These are phyloP conservation scores for Cercopithecus neglectus DNA, from an alignment of 2,797 vertebrate species.

Conservation along the genomic window DNA sequence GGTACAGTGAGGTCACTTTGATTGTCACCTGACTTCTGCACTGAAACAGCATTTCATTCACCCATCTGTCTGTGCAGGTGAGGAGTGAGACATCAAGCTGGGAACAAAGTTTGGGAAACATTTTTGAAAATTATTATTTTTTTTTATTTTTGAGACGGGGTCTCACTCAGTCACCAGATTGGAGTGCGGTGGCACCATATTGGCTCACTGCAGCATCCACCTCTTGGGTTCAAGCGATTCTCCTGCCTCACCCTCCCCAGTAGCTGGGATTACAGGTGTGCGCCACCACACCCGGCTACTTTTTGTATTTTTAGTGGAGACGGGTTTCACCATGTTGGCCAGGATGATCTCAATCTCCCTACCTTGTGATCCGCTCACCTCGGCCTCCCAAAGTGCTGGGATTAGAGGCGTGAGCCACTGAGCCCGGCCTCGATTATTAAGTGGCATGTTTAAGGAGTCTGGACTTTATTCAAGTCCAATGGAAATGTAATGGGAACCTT, in stretches of 20 bases:
- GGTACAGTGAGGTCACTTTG: neutral
- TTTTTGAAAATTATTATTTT: neutral
- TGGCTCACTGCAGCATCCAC: neutral
- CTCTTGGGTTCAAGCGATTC: neutral
- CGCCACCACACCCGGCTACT: neutral
- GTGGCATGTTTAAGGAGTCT: neutral
- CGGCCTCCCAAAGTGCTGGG: neutral
- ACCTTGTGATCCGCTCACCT: neutral
- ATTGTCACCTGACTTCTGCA: neutral
- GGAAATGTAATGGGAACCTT: neutral
- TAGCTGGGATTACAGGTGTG: neutral
- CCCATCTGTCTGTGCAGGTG: neutral
- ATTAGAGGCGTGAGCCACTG: rapidly evolving
- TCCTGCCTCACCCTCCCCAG: neutral
- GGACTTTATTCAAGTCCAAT: neutral
- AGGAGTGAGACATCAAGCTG: neutral
- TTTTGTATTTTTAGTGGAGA: neutral
- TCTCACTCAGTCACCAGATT: neutral
- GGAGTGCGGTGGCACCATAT: rapidly evolving
- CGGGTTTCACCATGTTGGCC: neutral
- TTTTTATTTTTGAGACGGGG: neutral
- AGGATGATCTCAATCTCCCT: neutral
- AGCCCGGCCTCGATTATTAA: neutral
- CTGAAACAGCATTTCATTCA: neutral
- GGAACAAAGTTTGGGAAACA: neutral